phyloP scores from a whole-genome alignment of 1,140 invertebrate species.

The Pogonomyrmex californicus region DNA sequence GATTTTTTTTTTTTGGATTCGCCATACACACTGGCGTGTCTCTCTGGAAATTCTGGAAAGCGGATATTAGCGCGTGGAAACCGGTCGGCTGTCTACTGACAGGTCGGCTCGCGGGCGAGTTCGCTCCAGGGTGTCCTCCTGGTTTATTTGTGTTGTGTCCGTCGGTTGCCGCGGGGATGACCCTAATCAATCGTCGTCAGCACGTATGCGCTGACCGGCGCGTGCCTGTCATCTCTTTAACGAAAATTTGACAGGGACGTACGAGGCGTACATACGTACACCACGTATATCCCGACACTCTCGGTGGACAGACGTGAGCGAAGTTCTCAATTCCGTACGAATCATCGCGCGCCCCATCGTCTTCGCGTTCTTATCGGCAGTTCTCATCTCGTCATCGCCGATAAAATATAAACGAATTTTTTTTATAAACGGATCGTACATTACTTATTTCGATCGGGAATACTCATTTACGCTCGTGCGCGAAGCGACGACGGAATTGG shows the following conservation, averaged over 20 bases:
- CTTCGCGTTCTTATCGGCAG: not conserved
- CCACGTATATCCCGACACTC: not conserved
- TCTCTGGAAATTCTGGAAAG: conserved; percentile 12
- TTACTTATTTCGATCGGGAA: conserved; percentile 12
- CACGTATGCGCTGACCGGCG: not conserved
- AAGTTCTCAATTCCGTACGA: not conserved
- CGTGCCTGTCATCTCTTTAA: conserved; percentile 23
- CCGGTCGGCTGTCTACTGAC: conserved; percentile 64
- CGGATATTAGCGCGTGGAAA: conserved; percentile 62
- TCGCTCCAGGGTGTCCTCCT: not conserved
- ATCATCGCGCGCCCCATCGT: not conserved
- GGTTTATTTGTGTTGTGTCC: conserved; percentile 83
- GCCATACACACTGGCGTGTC: not conserved
- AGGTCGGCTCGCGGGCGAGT: conserved; percentile 4
- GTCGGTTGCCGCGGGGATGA: conserved; percentile 85
- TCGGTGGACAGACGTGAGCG: not conserved
- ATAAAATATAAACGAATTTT: not conserved
- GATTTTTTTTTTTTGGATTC: not conserved
- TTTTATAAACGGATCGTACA: not conserved
- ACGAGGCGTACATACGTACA: too few species aligned
- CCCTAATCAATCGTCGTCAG: conserved; percentile 81
- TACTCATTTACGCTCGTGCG: not conserved
- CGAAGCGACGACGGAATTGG: not conserved
- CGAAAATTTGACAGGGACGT: not conserved
- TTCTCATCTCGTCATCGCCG: not conserved